A percentile compares a stretch with the other conserved stretches of the same genome.
phyloP scores from a whole-genome alignment of 2,113 vertebrate genomes.

The rabbit (Oryctolagus cuniculus) region mOryCun1.1 NC_091446.1:60477001-60477500 shows the following conservation, averaged over 20 bases:
- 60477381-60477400: not conserved
- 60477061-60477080: too few species aligned
- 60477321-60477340: constrained; percentile 31
- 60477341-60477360: constrained; percentile 40
- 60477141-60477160: not conserved
- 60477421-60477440: not conserved
- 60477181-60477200: not conserved
- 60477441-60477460: constrained; percentile 37
- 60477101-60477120: not conserved
- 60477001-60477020: too few species aligned
- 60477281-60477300: not conserved
- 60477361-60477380: constrained; percentile 39
- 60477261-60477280: not conserved
- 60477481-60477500: constrained; percentile 29
- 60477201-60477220: constrained; percentile 14
- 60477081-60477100: constrained; percentile 16
- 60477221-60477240: constrained; percentile 17
- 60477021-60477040: too few species aligned
- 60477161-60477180: not conserved
- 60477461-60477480: too few species aligned
- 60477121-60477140: not conserved
- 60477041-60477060: too few species aligned
- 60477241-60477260: constrained; percentile 22
- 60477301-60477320: not conserved
- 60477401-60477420: not conserved